Conservation (phyloP, 2,113 vertebrate genomes). For the Rissa tridactyla region DNA sequence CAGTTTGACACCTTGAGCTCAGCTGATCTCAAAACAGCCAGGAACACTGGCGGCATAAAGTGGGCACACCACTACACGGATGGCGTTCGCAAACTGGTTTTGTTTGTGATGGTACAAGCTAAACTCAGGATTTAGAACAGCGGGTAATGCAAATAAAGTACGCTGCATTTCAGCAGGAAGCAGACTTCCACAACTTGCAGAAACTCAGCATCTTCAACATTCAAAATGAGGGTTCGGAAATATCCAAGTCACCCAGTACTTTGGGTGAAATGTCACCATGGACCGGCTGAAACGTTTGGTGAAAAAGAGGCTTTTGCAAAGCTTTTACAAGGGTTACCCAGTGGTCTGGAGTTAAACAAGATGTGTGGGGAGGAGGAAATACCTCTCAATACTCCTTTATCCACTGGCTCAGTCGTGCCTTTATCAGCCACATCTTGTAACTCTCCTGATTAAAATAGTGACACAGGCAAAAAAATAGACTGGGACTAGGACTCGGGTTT, state of each 20-base stretch:
- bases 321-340: background rate
- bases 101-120: background rate
- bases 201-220: background rate
- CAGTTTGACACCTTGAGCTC: background rate
- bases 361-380: background rate
- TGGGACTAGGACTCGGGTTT: background rate
- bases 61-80: accelerated
- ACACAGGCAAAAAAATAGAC: background rate
- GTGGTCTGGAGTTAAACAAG: background rate
- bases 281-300: background rate
- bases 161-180: background rate
- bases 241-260: background rate
- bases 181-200: background rate
- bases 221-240: background rate
- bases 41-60: background rate
- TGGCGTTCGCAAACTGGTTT: background rate
- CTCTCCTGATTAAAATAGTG: background rate
- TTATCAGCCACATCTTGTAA: background rate
- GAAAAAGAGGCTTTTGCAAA: background rate
- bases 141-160: background rate
- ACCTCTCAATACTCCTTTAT: background rate
- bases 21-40: background rate
- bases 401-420: background rate
- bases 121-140: background rate
- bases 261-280: background rate